Evolutionary conservation across 2,888 invertebrate species (phyloP).

Genomic region (Tipula lateralis): DNA sequence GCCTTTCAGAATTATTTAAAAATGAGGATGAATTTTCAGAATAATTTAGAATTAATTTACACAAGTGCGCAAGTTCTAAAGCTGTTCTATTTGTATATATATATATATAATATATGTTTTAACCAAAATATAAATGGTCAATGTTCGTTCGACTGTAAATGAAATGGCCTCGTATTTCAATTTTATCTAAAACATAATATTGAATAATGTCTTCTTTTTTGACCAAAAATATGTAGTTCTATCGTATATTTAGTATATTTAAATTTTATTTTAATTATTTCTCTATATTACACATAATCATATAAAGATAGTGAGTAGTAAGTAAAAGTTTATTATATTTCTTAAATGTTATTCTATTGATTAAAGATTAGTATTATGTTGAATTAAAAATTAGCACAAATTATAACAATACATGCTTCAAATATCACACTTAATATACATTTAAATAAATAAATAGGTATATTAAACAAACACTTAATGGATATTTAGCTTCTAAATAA

Average conservation of each 20-base stretch:
- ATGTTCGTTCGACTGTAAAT: not conserved
- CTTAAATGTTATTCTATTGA: not conserved
- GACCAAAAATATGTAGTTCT: not conserved
- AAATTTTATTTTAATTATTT: not conserved
- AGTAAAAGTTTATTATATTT: not conserved
- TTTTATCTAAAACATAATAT: not conserved
- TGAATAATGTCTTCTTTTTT: not conserved
- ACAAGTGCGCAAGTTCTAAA: not conserved
- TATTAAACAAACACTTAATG: too few species aligned
- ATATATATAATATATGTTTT: not conserved
- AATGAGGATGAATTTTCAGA: not conserved
- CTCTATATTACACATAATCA: not conserved
- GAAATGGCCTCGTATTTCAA: constrained; percentile 19
- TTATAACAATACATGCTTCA: not conserved
- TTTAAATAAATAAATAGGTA: not conserved
- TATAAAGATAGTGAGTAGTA: not conserved
- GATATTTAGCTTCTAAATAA: not conserved
- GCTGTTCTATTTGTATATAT: not conserved
- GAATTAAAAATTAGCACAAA: not conserved
- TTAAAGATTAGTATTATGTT: not conserved
- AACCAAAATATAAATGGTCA: not conserved
- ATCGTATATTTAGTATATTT: not conserved
- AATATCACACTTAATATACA: not conserved
- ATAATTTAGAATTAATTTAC: not conserved
- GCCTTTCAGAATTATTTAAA: not conserved